phyloP scores from a whole-genome alignment of 2,797 vertebrate genomes.

The Pipistrellus nathusii region DNA sequence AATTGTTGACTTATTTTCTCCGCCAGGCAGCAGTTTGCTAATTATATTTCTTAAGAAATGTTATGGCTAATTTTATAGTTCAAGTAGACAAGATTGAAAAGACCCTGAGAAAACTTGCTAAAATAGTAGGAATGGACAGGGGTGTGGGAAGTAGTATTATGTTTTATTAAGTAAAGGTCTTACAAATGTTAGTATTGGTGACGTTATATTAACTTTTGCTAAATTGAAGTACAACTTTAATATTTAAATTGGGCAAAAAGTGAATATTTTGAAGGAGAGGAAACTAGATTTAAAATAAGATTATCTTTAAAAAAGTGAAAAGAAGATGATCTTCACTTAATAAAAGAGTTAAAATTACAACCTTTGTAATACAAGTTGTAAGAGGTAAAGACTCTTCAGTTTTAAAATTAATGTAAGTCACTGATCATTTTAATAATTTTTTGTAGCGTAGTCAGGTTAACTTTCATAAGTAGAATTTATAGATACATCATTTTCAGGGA shows the following conservation, averaged over 20 bases:
- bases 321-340: not conserved
- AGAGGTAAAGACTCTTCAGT: constrained; percentile 74
- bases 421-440: constrained; percentile 72
- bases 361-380: constrained; percentile 75
- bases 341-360: constrained; percentile 74
- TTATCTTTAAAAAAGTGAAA: not conserved
- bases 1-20: not conserved
- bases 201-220: constrained; percentile 40
- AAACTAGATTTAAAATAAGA: constrained; percentile 39
- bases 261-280: not conserved
- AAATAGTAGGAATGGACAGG: not conserved
- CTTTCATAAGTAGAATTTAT: not conserved
- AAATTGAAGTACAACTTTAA: not conserved
- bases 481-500: constrained; percentile 1
- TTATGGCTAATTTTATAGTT: not conserved
- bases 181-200: not conserved
- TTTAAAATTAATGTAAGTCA: constrained; percentile 77
- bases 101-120: constrained; percentile 5
- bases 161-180: constrained; percentile 20
- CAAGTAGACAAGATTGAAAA: not conserved
- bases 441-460: constrained; percentile 56
- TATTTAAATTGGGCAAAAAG: constrained; percentile 43
- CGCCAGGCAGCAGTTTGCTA: not conserved
- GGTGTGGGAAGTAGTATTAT: not conserved
- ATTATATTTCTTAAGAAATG: constrained; percentile 19